Percentiles rank a stretch among this genome's conserved stretches.
These are phyloP conservation scores for Abrostola triplasia DNA, from an alignment of 2,888 invertebrate genomes.

Conservation along the genomic window DNA sequence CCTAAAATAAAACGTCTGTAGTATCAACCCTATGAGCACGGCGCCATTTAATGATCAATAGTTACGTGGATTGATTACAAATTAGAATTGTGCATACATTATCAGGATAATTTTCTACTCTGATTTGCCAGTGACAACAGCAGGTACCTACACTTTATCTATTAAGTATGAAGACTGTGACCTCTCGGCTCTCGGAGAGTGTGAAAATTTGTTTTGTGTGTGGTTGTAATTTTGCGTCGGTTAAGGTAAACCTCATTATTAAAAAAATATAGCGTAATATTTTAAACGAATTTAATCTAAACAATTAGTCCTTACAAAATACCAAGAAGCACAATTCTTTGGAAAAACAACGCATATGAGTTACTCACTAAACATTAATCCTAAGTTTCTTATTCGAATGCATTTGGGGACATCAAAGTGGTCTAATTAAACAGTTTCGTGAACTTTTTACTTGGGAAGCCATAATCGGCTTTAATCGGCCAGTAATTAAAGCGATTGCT, in stretches of 20 bases:
- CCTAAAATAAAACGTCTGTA: constrained; percentile 1
- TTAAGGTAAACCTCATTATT: no score
- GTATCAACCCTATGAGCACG: constrained; percentile 22
- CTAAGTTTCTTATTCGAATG: constrained; percentile 55
- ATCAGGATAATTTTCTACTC: constrained; percentile 15
- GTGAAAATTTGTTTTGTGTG: no score
- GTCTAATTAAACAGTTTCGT: constrained; percentile 63
- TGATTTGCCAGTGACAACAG: constrained; percentile 13
- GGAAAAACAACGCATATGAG: neutral
- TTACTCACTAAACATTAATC: constrained; percentile 37
- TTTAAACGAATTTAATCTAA: no score
- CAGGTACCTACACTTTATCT: no score
- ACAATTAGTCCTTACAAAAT: no score
- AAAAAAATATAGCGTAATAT: no score
- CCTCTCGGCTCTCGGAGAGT: no score
- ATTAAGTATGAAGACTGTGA: no score
- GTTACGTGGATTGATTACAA: constrained; percentile 39
- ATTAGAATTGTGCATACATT: constrained; percentile 23
- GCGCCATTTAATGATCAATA: constrained; percentile 48
- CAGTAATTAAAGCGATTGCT: constrained; percentile 65
- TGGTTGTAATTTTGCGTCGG: no score
- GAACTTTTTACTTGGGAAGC: constrained; percentile 55
- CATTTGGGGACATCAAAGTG: constrained; percentile 49
- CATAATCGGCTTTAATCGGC: constrained; percentile 66
- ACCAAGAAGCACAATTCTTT: neutral